phyloP scores from a whole-genome alignment of 2,113 vertebrate genomes.

The Mus musculus region DNA sequence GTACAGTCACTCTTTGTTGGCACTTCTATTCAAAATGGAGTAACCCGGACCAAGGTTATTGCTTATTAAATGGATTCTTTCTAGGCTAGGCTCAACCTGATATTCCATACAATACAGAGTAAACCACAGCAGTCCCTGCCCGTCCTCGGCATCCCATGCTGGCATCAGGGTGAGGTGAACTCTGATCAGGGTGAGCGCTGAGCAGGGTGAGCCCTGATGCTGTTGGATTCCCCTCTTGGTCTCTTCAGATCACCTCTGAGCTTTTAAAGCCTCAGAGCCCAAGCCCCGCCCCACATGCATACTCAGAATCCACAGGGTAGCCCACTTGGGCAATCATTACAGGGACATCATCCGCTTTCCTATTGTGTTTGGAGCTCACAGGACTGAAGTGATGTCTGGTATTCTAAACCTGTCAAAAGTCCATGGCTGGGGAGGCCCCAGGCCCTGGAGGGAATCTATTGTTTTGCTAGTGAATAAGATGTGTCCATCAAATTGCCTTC shows the following conservation, averaged over 20 bases:
- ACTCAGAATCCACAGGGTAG: not conserved
- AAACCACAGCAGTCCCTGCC: not conserved
- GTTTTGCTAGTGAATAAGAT: not conserved
- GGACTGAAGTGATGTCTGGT: not conserved
- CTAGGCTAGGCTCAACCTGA: not conserved
- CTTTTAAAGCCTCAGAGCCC: not conserved
- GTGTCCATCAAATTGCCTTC: not conserved
- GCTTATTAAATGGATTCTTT: not conserved
- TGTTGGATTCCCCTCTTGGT: not conserved
- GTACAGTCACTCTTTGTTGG: not conserved
- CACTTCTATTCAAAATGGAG: not conserved
- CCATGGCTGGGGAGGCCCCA: not conserved
- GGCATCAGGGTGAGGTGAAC: not conserved
- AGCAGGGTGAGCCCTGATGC: not conserved
- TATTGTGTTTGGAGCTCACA: not conserved
- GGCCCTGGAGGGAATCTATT: not conserved
- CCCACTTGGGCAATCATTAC: not conserved
- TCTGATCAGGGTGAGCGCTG: too few relatives aligned
- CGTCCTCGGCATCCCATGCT: not conserved
- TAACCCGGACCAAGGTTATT: not conserved
- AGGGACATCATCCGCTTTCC: not conserved
- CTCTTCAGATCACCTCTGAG: not conserved
- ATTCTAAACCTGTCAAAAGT: not conserved
- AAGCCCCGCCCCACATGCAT: not conserved
- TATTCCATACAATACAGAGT: not conserved